Percentiles rank a stretch among this genome's conserved stretches.
Conservation (phyloP, 2,888 invertebrate species). For the Drosophila meridiana region DNA sequence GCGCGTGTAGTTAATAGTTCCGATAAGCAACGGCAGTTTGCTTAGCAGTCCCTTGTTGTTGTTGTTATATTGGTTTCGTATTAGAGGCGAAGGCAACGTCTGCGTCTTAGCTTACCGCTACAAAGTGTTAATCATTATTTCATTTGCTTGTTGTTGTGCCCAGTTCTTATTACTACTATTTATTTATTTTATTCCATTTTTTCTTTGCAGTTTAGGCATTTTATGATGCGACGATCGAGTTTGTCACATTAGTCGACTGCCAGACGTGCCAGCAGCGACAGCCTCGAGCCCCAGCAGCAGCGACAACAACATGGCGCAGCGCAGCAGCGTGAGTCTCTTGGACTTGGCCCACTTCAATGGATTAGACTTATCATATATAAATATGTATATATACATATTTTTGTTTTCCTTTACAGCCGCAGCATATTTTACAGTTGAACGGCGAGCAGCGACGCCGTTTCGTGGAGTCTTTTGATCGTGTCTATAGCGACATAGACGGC, state of each 20-base stretch:
- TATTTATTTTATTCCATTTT: not conserved
- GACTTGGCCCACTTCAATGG: not conserved
- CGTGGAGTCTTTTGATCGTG: constrained; percentile 86
- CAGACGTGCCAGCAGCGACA: constrained; percentile 20
- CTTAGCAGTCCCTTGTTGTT: not conserved
- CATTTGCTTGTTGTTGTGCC: not conserved
- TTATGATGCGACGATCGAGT: constrained; percentile 25
- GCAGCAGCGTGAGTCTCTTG: constrained; percentile 6
- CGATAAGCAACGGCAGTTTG: constrained; percentile 27
- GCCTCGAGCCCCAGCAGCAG: not conserved
- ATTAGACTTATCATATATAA: not conserved
- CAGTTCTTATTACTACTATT: constrained; percentile 8
- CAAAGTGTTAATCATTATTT: constrained; percentile 37
- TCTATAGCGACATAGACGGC: constrained; percentile 88
- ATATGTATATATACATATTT: not conserved
- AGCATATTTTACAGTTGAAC: constrained; percentile 75
- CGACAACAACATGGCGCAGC: constrained; percentile 25
- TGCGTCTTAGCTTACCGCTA: constrained; percentile 11
- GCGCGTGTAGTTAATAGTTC: not conserved
- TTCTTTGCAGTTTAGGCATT: constrained; percentile 20
- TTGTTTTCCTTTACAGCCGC: constrained; percentile 5
- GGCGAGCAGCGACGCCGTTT: constrained; percentile 82
- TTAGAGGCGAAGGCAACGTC: not conserved
- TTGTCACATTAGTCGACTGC: constrained; percentile 38
- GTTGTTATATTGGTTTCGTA: constrained; percentile 3